phyloP scores from a whole-genome alignment of 2,113 vertebrate species.

The Panthera uncia region DNA sequence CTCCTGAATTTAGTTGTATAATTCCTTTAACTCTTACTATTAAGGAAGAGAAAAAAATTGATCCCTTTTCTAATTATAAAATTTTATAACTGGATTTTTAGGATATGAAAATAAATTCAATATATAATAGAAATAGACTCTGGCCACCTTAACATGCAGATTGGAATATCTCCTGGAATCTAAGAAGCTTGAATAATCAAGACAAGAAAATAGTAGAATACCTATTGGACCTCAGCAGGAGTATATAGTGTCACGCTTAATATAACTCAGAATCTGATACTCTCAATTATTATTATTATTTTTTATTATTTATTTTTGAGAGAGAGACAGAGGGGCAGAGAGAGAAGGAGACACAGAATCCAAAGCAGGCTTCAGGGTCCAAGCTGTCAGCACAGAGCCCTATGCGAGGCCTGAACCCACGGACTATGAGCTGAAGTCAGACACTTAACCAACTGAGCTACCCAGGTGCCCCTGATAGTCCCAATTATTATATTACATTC shows the following conservation, averaged over 20 bases:
- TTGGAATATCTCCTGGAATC: background rate
- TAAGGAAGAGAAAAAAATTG: background rate
- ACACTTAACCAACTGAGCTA: too few species aligned
- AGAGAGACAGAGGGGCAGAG: too few species aligned
- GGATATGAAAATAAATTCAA: background rate
- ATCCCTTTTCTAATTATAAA: background rate
- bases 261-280: background rate
- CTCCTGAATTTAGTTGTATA: background rate
- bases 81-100: conserved; percentile 14
- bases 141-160: background rate
- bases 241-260: background rate
- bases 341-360: too few species aligned
- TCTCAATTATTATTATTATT: background rate
- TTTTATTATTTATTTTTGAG: too few species aligned
- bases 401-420: too few species aligned
- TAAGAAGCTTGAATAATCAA: background rate
- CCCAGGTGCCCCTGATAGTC: background rate
- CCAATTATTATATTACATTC: conserved; percentile 4
- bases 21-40: conserved; percentile 25
- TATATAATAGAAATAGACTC: background rate
- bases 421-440: too few species aligned
- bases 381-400: too few species aligned
- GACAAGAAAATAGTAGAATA: background rate
- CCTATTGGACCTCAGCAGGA: background rate
- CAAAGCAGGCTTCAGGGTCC: too few species aligned